phyloP scores from a whole-genome alignment of 1,140 invertebrate species.

The Aphaenogaster ashmeadi region DNA sequence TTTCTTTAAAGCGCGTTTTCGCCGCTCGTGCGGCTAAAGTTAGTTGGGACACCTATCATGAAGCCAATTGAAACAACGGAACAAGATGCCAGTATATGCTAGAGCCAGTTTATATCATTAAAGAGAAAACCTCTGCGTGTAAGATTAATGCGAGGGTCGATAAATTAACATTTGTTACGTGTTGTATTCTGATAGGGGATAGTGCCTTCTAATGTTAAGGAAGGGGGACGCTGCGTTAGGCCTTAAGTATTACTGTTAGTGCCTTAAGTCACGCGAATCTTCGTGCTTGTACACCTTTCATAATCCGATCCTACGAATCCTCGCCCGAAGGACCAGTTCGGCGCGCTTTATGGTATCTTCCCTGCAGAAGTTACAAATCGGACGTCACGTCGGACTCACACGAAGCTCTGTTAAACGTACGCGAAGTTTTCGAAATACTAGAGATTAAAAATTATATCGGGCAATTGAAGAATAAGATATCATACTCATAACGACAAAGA shows the following conservation, averaged over 20 bases:
- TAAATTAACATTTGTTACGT: slow-evolving; percentile 76
- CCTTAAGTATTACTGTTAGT: slow-evolving; percentile 82
- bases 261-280: slow-evolving; percentile 83
- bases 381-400: slow-evolving; percentile 18
- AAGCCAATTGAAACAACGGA: slow-evolving; percentile 72
- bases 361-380: slow-evolving; percentile 37
- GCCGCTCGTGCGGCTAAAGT: slow-evolving; percentile 60
- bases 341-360: slow-evolving; percentile 49
- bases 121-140: slow-evolving; percentile 68
- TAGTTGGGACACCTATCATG: slow-evolving; percentile 42
- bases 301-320: slow-evolving; percentile 73
- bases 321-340: slow-evolving; percentile 68
- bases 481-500: neutral
- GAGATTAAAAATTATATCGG: slow-evolving; percentile 19
- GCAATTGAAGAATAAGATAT: neutral
- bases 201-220: slow-evolving; percentile 84
- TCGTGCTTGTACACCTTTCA: slow-evolving; percentile 77
- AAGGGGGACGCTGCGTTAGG: slow-evolving; percentile 78
- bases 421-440: slow-evolving; percentile 19
- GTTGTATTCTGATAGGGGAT: slow-evolving; percentile 83
- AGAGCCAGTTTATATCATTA: slow-evolving; percentile 82
- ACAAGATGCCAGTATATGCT: slow-evolving; percentile 84
- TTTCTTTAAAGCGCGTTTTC: slow-evolving; percentile 67
- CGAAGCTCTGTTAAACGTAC: slow-evolving; percentile 3
- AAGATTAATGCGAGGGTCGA: slow-evolving; percentile 72